Base-by-base conservation (phyloP, 2,113 vertebrate species). In the Trogon melanurus region DNA sequence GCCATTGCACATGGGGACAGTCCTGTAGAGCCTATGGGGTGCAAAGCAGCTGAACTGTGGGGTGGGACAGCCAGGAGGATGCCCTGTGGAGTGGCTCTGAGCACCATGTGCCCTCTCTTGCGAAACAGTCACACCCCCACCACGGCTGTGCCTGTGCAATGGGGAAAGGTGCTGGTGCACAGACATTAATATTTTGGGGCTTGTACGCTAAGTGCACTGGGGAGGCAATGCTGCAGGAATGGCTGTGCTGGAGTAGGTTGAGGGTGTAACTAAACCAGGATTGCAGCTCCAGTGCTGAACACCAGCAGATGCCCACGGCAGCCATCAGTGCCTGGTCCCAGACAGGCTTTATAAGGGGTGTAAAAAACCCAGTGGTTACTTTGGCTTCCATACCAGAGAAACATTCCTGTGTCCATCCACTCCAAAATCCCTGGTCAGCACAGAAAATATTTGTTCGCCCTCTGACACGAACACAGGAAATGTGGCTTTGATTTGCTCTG, bases 351-450 rank as follows among this genome's bases (percentile, higher is more conserved):
- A 19, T 16, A 34, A 38, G 53, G 16, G 16, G 13, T 26, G 17
- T 13, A 11, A 57, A 75, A 70, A 85, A 27, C 7, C 36, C 0
- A 0, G 7, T 3, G 26, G 22, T 47, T 21, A 23, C 34, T 58
- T 76, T 18, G 54, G 5, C 17, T 57, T 72, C 66, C 96, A 7
- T 98, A 98, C 98, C 98, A 95, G 74, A 84, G 89, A 97, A 97
- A 61, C 98, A 98, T 6, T 94, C 73, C 36, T 97, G 81, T 0
- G 96, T 97, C 98, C 98, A 98, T 11, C 98, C 98, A n/a, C 98
- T 98, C 98, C 98, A 98, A 75, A 98, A 96, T 66, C 98, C 98
- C 18, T 95, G 91, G 91, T 97, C 97, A 45, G 98, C 94, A 60
- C 98, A 98, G 70, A 97, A 97, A 9, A 86, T 94, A 53, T 97